These are phyloP conservation scores for Hyphantria cunea DNA, from an alignment of 1,140 invertebrate genomes.

Conservation along the genomic window DNA sequence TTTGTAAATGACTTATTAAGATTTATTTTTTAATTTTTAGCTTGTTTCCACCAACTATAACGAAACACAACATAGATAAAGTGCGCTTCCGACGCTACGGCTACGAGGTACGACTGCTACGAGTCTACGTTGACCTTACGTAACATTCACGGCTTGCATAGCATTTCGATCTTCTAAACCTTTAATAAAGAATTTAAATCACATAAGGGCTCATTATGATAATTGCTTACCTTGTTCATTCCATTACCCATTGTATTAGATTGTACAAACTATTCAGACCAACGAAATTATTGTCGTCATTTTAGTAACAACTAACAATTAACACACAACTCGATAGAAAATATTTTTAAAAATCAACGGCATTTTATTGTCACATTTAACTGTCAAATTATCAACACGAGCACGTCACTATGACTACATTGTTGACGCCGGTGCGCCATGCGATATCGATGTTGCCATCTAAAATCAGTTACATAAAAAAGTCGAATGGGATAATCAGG, in stretches of 20 bases:
- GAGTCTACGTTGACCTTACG: slow-evolving; percentile 63
- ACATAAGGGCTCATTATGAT: slow-evolving; percentile 9
- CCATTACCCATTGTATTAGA: slow-evolving; percentile 87
- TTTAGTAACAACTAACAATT: slow-evolving; percentile 43
- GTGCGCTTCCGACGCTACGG: slow-evolving; percentile 31
- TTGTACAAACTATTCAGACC: slow-evolving; percentile 36
- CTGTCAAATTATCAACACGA: slow-evolving; percentile 67
- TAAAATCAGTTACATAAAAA: slow-evolving; percentile 36
- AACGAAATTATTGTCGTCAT: slow-evolving; percentile 52
- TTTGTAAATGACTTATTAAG: no score
- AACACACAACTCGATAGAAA: slow-evolving; percentile 37
- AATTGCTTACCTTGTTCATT: slow-evolving; percentile 87
- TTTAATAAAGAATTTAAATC: slow-evolving; percentile 3
- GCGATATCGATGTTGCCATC: slow-evolving; percentile 59
- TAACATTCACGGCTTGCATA: slow-evolving; percentile 44
- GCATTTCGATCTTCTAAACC: slow-evolving; percentile 12
- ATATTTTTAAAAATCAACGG: slow-evolving; percentile 36
- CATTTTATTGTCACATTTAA: slow-evolving; percentile 46
- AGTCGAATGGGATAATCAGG: slow-evolving; percentile 25
- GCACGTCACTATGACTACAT: slow-evolving; percentile 78
- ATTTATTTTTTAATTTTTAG: no score
- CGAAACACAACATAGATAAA: background rate
- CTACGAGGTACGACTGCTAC: slow-evolving; percentile 50
- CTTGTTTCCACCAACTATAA: no score
- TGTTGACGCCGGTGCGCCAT: slow-evolving; percentile 70